Evolutionary conservation across 2,888 invertebrate genomes (phyloP), one percentile per base, ranked within the genome.

Genomic region (Zaprionus lineosus): DNA sequence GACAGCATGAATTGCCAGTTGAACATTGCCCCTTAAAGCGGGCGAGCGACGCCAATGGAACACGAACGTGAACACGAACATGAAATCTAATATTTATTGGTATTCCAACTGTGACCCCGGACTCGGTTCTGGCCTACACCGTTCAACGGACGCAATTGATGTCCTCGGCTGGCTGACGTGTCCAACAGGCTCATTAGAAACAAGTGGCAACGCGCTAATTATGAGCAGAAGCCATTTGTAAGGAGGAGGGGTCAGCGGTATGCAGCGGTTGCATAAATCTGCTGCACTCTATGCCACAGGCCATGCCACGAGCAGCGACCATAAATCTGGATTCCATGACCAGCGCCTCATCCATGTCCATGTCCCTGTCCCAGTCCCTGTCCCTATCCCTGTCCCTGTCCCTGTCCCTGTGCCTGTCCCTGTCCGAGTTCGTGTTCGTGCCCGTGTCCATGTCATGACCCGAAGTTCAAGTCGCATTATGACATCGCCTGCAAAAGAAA

Each of bases 171-270:
- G n/a, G n/a, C n/a, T 55, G 74, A 68, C 83, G 83, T 85, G 85
- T 85, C 78, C 74, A 87, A 85, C 87, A 87, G 88, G 76, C 78
- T 88, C 87, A 88, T 87, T 87, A 85, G 85, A 71, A 84, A 78
- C 81, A 88, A 87, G 87, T 86, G 87, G 82, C 75, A 85, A 82
- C 87, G 87, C 78, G 87, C 88, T 88, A 87, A 87, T 88, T 88
- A 86, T 83, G 73, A 73, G 39, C 75, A 66, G 61, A 2, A 24
- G 24, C n/a, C n/a, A n/a, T n/a, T n/a, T n/a, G n/a, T n/a, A n/a
- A n/a, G n/a, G 2, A 24, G 8, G 52, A 41, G 52, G 39, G n/a
- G 8, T 6, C 24, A 24, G 40, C 47, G 33, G n/a, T n/a, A 24
- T 24, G 24, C 24, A 4, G 3, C 48, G 44, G 60, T 29, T 67